Evolutionary conservation across 2,113 vertebrate species (phyloP), one percentile per base, ranked within the genome.

Genomic region (Leptodactylus fuscus): DNA sequence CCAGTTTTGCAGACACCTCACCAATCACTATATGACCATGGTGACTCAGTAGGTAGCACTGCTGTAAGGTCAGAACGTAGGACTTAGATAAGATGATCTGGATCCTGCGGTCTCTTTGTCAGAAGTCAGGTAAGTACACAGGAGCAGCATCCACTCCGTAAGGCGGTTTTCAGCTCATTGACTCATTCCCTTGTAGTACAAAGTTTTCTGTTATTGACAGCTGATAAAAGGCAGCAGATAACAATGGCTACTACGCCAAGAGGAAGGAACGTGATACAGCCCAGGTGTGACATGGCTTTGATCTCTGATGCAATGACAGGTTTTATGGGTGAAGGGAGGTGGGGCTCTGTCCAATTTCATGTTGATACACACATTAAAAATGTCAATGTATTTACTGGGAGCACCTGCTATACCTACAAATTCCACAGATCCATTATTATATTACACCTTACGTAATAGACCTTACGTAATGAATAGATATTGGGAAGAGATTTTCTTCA

Each of bases 221-320:
- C 41, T 62, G 55, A 81, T 67, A 81, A 81, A 81, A 81, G 78
- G 16, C 38, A 65, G 58, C n/a, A 81, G 78, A 81, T 62, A 65
- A 62, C 58, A 65, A 65, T 24, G 16, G 55, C n/a, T 46, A 65
- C 49, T 78, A 79, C 2, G 20, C 51, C 53, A 79, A 53, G 32
- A 82, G 81, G 32, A 36, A 82, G 65, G 65, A 83, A 83, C 32
- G 27, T 38, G 67, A 83, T 73, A 83, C 36, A 44, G 34, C 15
- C 29, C 81, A 83, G 81, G 81, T 83, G 69, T 58, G 69, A 29
- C 48, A 41, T 34, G 15, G 22, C 81, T 83, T 83, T 83, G 69
- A 83, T 83, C 81, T 74, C 67, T 32, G 24, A 51, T 36, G 34
- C n/a, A 24, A 22, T 44, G 78, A 18, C 65, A 67, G n/a, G 32